A percentile compares a stretch with the other conserved stretches of the same genome.
Conservation (phyloP, 1,140 invertebrate species). For the Radopholus similis region DNA sequence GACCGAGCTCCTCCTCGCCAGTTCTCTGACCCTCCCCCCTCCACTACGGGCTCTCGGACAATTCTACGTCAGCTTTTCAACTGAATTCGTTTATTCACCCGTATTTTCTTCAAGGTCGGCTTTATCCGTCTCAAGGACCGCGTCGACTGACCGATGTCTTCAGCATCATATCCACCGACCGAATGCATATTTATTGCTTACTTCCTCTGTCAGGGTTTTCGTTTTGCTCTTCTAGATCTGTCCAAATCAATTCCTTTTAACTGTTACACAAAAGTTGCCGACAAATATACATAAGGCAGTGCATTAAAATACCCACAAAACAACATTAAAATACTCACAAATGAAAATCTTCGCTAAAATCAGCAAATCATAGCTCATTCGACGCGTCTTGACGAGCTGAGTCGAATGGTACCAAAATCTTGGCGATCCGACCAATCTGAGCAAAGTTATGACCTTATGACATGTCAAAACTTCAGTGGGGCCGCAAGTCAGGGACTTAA, state of each 20-base stretch:
- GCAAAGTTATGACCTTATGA: no score
- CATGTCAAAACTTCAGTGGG: no score
- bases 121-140: conserved; percentile 27
- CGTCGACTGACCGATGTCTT: conserved; percentile 12
- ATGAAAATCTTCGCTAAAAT: no score
- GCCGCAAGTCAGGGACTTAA: no score
- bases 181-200: not conserved
- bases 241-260: not conserved
- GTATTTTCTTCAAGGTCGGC: conserved; percentile 30
- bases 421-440: no score
- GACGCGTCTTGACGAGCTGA: no score
- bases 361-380: no score
- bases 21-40: conserved; percentile 38
- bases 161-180: not conserved
- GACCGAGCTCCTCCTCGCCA: conserved; percentile 35
- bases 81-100: not conserved
- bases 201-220: not conserved
- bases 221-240: not conserved
- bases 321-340: no score
- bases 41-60: conserved; percentile 45
- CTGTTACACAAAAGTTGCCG: not conserved
- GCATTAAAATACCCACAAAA: no score
- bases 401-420: no score
- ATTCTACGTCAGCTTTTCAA: conserved; percentile 41
- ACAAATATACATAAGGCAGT: not conserved